These are phyloP conservation scores for Allolobophora icterica DNA, from an alignment of 2,888 invertebrate species.

Conservation along the genomic window DNA sequence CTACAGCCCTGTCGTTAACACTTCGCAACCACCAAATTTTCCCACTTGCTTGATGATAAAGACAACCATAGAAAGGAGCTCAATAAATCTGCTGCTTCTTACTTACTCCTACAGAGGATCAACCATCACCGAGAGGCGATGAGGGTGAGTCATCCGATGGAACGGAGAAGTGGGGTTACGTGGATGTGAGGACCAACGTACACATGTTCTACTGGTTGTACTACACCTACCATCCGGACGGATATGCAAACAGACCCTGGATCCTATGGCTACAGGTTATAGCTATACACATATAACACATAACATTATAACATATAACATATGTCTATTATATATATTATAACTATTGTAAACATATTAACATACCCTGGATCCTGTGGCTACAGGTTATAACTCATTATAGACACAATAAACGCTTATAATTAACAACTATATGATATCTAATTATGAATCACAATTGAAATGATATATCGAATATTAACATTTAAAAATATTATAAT, in stretches of 20 bases:
- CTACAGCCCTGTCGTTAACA: background rate
- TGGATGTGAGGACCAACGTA: conserved; percentile 47
- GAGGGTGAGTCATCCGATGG: conserved; percentile 24
- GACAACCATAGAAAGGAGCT: no score
- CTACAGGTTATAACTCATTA: no score
- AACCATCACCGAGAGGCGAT: background rate
- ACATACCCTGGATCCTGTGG: no score
- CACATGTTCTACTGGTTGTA: conserved; percentile 51
- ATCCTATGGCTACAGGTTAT: conserved; percentile 50
- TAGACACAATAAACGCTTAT: no score
- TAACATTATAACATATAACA: background rate
- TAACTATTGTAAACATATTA: background rate
- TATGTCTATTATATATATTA: background rate
- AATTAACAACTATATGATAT: no score
- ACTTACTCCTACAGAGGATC: background rate
- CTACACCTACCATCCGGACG: conserved; percentile 46
- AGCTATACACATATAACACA: background rate
- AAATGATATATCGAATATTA: no score
- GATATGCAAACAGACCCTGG: conserved; percentile 44
- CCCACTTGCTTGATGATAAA: background rate
- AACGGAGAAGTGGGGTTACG: conserved; percentile 49
- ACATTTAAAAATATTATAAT: no score
- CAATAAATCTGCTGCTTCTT: background rate
- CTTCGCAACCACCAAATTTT: background rate
- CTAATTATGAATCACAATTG: no score